Evolutionary conservation across 2,888 invertebrate species (phyloP), one percentile per base, ranked within the genome.

Genomic region (Pedicia rivosa): DNA sequence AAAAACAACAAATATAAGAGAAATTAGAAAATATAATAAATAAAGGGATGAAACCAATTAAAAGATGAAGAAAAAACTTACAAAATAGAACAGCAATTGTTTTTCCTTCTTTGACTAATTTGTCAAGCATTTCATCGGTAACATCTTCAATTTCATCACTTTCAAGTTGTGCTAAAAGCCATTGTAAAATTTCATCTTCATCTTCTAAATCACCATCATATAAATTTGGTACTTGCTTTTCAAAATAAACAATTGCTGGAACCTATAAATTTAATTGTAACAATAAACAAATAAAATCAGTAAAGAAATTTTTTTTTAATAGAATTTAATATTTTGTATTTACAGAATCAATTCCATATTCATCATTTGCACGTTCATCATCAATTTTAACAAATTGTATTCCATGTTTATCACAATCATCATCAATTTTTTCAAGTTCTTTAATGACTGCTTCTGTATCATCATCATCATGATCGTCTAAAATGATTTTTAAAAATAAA

Each of bases 91-190:
- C 90, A 43, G 88, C 87, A 48, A 91, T 69, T 46, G 79, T 83
- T 59, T 84, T 84, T 46, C 87, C 84, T 53, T 87, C 86, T 52
- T 83, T 82, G 45, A 91, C 77, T 44, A 91, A 68, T 55, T 78
- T 80, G 56, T 88, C 87, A 48, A 91, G 67, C 86, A 90, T 90
- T 64, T 90, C 88, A 59, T 90, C 88, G 34, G 88, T 90, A 30
- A 91, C 83, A 62, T 91, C 90, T 66, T 91, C 90, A 48, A 91
- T 91, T 66, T 90, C 90, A 58, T 91, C 90, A 50, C 80, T 83
- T 56, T 88, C 87, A 46, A 87, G 66, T 59, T 90, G 90, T 44
- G 77, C 75, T 41, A 87, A 70, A 24, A 90, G 65, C 90, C 90
- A 90, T 53, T 82, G 81, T 37, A 90, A 64, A 47, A 88, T 82